Base-by-base conservation (phyloP, 2,797 vertebrate species). In the Clarias fuscus region DNA sequence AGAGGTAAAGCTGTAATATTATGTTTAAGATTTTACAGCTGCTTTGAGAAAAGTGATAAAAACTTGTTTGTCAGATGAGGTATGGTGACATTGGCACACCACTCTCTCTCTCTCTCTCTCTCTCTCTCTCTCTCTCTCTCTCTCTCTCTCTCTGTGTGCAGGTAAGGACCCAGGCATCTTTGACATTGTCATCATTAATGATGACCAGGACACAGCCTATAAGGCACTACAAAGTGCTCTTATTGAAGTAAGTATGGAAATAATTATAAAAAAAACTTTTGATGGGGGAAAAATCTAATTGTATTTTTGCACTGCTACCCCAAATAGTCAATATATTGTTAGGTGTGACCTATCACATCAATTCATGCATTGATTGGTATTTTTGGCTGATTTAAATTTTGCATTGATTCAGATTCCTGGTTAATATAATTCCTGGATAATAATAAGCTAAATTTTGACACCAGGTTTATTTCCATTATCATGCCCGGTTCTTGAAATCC, bases 121-220 rank as follows among this genome's bases (percentile, higher is more conserved):
- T 79, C 59, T 78, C 56, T 78, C 15, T 33, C 33, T 30, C 30
- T 30, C 40, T 37, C 30, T 77, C 2, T n/a, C 20, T 86, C 58
- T 72, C 2, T 20, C 65, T 83, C 15, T 64, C 15, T 78, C n/a
- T 33, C 40, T 37, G 4, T 82, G 4, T 91, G 7, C 56, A 98
- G 97, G 97, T 93, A 97, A 97, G 88, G 97, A 99, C 88, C 96
- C 97, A 0, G 97, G 97, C 73, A 92, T 99, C 65, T 99, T 99
- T 0, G 97, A 99, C 90, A n/a, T 96, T 77, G 92, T 99, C 78
- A 98, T 99, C 87, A 83, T 99, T 87, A 99, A 99, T 1, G 96
- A 99, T 76, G 94, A 97, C 88, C 89, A 98, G 91, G 97, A 99
- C 11, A 91, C 89, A 71, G 97, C 98, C n/a, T 99, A 98, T 18